phyloP scores from a whole-genome alignment of 1,140 invertebrate genomes.

The Drosophila pseudoananassae region DNA sequence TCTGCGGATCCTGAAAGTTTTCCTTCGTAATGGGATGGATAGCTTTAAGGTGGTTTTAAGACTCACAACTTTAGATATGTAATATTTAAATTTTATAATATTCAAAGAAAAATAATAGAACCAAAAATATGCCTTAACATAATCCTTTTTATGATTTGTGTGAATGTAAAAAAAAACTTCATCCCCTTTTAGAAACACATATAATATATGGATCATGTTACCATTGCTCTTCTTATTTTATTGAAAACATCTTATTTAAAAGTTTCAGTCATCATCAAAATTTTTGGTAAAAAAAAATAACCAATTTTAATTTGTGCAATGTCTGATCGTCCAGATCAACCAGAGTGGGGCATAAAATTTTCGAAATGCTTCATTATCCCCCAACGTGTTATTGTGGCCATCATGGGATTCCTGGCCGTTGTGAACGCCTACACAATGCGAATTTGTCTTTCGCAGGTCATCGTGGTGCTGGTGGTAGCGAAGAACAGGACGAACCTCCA shows the following conservation, averaged over 20 bases:
- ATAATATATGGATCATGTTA: too few relatives aligned
- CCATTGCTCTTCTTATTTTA: too few relatives aligned
- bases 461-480: constrained; percentile 19
- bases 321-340: background rate
- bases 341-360: constrained; percentile 1
- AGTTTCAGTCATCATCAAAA: too few relatives aligned
- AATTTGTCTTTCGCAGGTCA: constrained; percentile 36
- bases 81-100: background rate
- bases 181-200: too few relatives aligned
- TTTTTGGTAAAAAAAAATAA: too few relatives aligned
- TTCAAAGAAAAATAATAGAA: background rate
- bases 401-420: constrained; percentile 34
- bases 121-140: too few relatives aligned
- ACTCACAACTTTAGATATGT: background rate
- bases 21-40: background rate
- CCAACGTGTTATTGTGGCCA: constrained; percentile 25
- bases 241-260: too few relatives aligned
- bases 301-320: too few relatives aligned
- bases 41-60: constrained; percentile 14
- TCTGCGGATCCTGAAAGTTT: constrained; percentile 19
- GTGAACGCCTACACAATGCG: constrained; percentile 32
- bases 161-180: too few relatives aligned
- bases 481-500: background rate
- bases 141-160: too few relatives aligned
- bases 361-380: constrained; percentile 4